These are phyloP conservation scores for Crotophaga sulcirostris DNA, from an alignment of 2,113 vertebrate species.

Conservation along the genomic window DNA sequence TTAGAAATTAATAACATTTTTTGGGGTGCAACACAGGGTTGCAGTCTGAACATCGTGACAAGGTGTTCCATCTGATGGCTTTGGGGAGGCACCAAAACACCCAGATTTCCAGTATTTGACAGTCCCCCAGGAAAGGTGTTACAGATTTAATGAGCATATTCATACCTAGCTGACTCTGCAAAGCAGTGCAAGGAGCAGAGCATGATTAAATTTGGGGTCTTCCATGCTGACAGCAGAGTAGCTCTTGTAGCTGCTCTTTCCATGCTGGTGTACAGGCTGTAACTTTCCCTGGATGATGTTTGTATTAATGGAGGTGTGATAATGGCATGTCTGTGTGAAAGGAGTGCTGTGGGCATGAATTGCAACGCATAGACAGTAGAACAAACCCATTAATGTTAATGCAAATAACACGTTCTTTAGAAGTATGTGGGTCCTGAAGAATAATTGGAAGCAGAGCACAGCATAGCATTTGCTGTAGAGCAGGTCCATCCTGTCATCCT, in stretches of 20 bases:
- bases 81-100: background rate
- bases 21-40: background rate
- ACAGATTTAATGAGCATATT: accelerated
- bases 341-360: constrained; percentile 35
- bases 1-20: background rate
- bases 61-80: background rate
- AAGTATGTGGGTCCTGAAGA: constrained; percentile 33
- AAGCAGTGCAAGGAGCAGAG: background rate
- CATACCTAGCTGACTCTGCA: background rate
- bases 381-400: constrained; percentile 26
- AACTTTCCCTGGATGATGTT: constrained; percentile 25
- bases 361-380: constrained; percentile 45
- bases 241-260: constrained; percentile 27
- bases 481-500: constrained; percentile 40
- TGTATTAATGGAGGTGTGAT: constrained; percentile 41
- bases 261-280: background rate
- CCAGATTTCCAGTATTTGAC: background rate
- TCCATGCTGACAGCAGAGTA: background rate
- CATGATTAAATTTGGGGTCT: constrained; percentile 6
- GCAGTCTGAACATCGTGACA: background rate
- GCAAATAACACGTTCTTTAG: constrained; percentile 41
- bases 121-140: background rate
- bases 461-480: constrained; percentile 23
- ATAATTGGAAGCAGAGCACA: background rate
- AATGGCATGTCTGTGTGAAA: constrained; percentile 38